Evolutionary conservation across 2,888 invertebrate genomes (phyloP).

Genomic region (Leucoma salicis): DNA sequence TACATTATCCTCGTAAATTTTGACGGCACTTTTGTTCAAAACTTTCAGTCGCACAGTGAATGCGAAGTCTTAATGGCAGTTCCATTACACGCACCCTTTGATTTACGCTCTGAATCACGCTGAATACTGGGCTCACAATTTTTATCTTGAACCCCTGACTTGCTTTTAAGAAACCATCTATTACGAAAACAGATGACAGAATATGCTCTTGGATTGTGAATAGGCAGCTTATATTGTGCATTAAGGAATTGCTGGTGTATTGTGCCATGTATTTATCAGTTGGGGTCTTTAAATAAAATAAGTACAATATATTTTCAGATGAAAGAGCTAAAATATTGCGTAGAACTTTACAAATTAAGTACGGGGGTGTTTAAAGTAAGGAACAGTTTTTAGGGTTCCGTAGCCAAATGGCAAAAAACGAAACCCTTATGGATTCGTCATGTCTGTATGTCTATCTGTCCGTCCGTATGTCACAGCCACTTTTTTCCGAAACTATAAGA

Average conservation of each 20-base stretch:
- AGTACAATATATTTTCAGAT: too few species aligned
- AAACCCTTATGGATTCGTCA: too few species aligned
- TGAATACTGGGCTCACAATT: slow-evolving; percentile 32
- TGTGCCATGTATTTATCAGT: neutral
- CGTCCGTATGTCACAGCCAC: too few species aligned
- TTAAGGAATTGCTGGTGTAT: neutral
- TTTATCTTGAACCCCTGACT: slow-evolving; percentile 22
- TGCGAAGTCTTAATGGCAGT: slow-evolving; percentile 12
- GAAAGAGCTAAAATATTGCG: too few species aligned
- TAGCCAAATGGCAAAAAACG: too few species aligned
- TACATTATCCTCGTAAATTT: slow-evolving; percentile 21
- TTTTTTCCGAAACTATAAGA: too few species aligned
- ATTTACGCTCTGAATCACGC: slow-evolving; percentile 39
- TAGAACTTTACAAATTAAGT: too few species aligned
- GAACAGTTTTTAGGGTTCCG: too few species aligned
- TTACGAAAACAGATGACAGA: slow-evolving; percentile 2
- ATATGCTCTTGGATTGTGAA: neutral
- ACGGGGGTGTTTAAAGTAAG: too few species aligned
- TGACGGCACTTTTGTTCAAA: neutral
- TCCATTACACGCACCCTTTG: slow-evolving; percentile 38
- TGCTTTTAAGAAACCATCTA: slow-evolving; percentile 10
- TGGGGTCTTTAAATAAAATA: too few species aligned
- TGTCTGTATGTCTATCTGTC: too few species aligned
- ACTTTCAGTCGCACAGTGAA: slow-evolving; percentile 25
- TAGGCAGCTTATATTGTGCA: neutral